These are phyloP conservation scores for Pachyramphus minor DNA, from an alignment of 2,113 vertebrate species.

Conservation along the genomic window DNA sequence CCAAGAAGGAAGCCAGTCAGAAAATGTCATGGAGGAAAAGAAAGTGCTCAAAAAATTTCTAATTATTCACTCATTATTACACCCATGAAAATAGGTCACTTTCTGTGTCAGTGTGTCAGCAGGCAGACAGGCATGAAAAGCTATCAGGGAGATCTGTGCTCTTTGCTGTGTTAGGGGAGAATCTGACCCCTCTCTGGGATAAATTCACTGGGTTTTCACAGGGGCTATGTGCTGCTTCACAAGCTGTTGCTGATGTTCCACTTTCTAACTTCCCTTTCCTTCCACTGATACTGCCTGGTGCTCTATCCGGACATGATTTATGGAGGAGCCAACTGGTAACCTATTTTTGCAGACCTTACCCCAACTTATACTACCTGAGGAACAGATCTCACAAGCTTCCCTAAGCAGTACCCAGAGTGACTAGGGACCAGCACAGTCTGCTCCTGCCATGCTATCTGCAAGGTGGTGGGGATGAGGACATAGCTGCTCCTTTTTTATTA, in stretches of 20 bases:
- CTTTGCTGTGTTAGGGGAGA: background rate
- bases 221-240: background rate
- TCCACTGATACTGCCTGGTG: background rate
- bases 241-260: background rate
- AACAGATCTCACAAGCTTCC: background rate
- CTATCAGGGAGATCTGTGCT: background rate
- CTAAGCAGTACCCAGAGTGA: background rate
- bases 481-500: background rate
- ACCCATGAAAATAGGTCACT: background rate
- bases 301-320: background rate
- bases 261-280: background rate
- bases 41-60: background rate
- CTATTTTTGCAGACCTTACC: background rate
- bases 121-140: background rate
- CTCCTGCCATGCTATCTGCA: background rate
- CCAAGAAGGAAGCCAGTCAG: background rate
- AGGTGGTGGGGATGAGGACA: background rate
- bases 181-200: background rate
- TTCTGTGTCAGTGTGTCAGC: constrained; percentile 4
- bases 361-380: rapidly evolving
- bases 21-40: background rate
- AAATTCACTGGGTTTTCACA: background rate
- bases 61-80: background rate
- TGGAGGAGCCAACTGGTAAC: background rate
- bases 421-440: background rate